Conservation (phyloP, 2,888 invertebrate genomes). For the Chymomyza fuscimana region DNA sequence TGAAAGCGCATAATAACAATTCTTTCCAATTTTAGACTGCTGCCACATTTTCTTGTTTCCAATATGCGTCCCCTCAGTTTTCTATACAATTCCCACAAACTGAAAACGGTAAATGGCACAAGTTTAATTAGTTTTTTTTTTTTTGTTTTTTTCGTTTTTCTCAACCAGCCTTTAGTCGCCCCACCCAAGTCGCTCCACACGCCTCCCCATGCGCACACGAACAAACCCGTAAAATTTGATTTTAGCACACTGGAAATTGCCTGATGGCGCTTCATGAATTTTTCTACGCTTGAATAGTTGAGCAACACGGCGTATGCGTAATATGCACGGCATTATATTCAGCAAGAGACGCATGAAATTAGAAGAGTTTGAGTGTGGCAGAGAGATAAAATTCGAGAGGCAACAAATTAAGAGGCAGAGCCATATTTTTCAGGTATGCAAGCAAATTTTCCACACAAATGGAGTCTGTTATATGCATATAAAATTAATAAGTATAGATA, state of each 20-base stretch:
- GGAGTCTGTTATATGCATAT: no score
- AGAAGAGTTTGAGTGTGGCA: no score
- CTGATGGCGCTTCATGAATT: not conserved
- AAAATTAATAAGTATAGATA: no score
- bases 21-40: slow-evolving; percentile 14
- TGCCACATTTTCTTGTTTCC: slow-evolving; percentile 10
- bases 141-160: not conserved
- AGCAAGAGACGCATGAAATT: not conserved
- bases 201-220: no score
- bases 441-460: no score
- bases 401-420: no score
- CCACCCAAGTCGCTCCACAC: not conserved
- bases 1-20: slow-evolving; percentile 3
- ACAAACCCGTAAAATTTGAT: not conserved
- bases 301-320: slow-evolving; percentile 34
- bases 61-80: not conserved
- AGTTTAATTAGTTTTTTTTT: slow-evolving; percentile 13
- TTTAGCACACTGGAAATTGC: not conserved
- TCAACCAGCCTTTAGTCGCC: not conserved
- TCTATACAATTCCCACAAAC: not conserved
- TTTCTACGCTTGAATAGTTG: not conserved
- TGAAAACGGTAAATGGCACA: not conserved
- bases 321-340: not conserved
- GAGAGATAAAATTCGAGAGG: no score
- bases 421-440: no score